phyloP scores from a whole-genome alignment of 2,797 vertebrate species.

The Molossus alvarezi region DNA sequence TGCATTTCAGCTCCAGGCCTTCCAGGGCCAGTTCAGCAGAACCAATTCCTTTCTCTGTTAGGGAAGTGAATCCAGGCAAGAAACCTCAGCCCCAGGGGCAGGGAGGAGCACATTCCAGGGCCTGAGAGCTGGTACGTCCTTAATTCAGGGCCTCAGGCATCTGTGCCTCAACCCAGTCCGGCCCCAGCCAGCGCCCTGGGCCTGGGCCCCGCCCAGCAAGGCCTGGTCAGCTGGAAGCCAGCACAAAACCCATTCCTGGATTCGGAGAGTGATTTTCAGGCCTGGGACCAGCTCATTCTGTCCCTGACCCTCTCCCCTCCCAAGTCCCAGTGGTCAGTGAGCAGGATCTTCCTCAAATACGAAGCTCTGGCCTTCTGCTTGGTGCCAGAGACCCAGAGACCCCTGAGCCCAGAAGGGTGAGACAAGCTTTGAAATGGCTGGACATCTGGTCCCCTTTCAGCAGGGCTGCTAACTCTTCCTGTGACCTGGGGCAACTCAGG shows the following conservation, averaged over 20 bases:
- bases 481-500: neutral
- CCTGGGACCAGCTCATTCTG: neutral
- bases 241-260: neutral
- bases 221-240: neutral
- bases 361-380: neutral
- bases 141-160: neutral
- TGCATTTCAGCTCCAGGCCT: neutral
- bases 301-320: rapidly evolving
- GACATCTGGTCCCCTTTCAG: neutral
- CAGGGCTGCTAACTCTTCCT: neutral
- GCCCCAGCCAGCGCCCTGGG: neutral
- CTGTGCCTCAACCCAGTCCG: neutral
- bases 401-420: neutral
- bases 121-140: neutral
- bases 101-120: neutral
- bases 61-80: neutral
- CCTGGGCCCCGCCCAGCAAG: neutral
- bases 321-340: neutral
- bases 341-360: neutral
- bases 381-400: neutral
- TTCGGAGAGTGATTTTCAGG: neutral
- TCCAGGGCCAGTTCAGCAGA: neutral
- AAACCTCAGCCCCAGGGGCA: neutral
- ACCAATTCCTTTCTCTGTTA: neutral
- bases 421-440: neutral